Evolutionary conservation across 2,113 vertebrate species (phyloP), one percentile per base, ranked within the genome.

Genomic region (Numenius arquata): DNA sequence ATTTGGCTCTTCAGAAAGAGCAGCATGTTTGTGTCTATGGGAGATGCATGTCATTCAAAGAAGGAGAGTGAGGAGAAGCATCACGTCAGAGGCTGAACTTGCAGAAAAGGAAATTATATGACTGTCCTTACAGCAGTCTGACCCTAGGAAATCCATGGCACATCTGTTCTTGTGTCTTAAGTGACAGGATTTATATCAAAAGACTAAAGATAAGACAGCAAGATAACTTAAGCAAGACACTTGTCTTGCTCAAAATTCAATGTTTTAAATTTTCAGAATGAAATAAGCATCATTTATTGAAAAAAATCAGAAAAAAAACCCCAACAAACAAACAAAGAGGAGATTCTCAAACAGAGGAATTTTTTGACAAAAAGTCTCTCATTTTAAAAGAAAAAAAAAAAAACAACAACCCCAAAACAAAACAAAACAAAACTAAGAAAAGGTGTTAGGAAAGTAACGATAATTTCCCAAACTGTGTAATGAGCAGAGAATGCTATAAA

Each of bases 271-370:
- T 65, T 85, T 88, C 53, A 45, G 19, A 82, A 62, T 38, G 3
- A 79, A 43, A 58, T 40, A 40, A 36, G 6, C 32, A 52, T 3
- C 0, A 63, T 21, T 48, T 59, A 5, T 50, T 59, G 5, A 15
- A 17, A 71, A 76, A 45, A 61, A 27, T 5, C 2, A 25, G 15
- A 2, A 16, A 25, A 34, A 19, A 27, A 20, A n/a, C n/a, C n/a
- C n/a, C n/a, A n/a, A n/a, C n/a, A 58, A n/a, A n/a, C 16, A 48
- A 73, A 41, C 13, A 9, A 36, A 16, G 4, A 18, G 5, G 30
- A 76, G 2, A 5, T 43, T 4, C 3, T n/a, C 9, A 85, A 73
- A 36, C 2, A 61, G 11, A 25, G 18, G 16, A 74, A 12, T 0
- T 4, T 8, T 80, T 77, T 59, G 11, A 59, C 7, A 40, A 7